Conservation (phyloP, 2,113 vertebrate species). For the Hypocryptadius cinnamomeus region DNA sequence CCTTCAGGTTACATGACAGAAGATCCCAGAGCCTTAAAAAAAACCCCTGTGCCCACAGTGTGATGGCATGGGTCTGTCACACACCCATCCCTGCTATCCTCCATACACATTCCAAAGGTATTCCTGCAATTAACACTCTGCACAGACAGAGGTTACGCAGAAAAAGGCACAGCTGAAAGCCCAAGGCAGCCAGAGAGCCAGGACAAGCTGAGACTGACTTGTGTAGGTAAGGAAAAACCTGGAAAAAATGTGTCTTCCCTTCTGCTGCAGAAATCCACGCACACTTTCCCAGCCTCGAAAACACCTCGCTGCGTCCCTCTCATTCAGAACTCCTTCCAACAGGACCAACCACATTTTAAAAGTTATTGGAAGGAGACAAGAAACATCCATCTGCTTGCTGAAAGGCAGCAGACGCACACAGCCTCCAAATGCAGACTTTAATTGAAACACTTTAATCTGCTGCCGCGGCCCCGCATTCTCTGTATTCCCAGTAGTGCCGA, state of each 20-base stretch:
- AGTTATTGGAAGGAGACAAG: not conserved
- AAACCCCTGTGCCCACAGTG: fast-evolving
- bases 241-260: not conserved
- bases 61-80: fast-evolving
- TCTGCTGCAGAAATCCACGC: not conserved
- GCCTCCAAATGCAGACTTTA: constrained; percentile 20
- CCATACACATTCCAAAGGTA: fast-evolving
- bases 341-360: not conserved
- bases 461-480: not conserved
- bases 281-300: not conserved
- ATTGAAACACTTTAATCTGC: not conserved
- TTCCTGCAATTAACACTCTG: not conserved
- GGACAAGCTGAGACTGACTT: not conserved
- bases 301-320: not conserved
- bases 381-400: constrained; percentile 15
- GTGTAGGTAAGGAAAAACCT: not conserved
- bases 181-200: not conserved
- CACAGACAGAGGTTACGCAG: fast-evolving
- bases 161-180: not conserved
- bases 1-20: not conserved
- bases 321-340: not conserved
- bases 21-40: not conserved
- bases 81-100: fast-evolving
- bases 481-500: constrained; percentile 2
- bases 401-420: not conserved